Percentiles rank a stretch among this genome's conserved stretches.
Evolutionary conservation across 2,888 invertebrate genomes (phyloP).

Genomic region (Papilio gigon): DNA sequence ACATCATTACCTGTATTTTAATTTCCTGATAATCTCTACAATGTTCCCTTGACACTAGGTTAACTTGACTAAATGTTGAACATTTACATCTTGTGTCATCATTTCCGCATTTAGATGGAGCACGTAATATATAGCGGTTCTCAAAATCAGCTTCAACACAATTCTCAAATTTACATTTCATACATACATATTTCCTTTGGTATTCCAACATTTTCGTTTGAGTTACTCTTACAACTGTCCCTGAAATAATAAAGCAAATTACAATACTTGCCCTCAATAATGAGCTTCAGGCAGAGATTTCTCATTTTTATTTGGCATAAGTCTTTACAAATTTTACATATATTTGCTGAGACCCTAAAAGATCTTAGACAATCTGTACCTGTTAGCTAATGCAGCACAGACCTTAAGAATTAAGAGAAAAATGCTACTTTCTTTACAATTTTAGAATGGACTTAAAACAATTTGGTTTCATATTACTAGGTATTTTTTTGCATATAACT

Average conservation of each 20-base stretch:
- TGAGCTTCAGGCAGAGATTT: background rate
- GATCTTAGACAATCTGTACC: too few relatives aligned
- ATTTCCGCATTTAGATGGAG: slow-evolving; percentile 81
- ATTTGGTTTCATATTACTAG: too few relatives aligned
- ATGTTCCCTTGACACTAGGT: slow-evolving; percentile 82
- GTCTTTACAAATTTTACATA: too few relatives aligned
- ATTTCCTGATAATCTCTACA: slow-evolving; percentile 93
- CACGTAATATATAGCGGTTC: slow-evolving; percentile 82
- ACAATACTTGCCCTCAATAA: background rate
- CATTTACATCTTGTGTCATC: slow-evolving; percentile 80
- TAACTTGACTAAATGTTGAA: slow-evolving; percentile 79
- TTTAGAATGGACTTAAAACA: too few relatives aligned
- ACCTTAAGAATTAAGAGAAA: too few relatives aligned
- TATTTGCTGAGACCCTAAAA: too few relatives aligned
- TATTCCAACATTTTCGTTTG: slow-evolving; percentile 89
- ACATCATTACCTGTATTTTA: slow-evolving; percentile 89
- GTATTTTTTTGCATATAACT: slow-evolving; percentile 37
- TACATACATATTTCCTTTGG: slow-evolving; percentile 87
- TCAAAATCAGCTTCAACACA: slow-evolving; percentile 87
- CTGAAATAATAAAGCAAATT: slow-evolving; percentile 61
- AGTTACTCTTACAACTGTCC: slow-evolving; percentile 90
- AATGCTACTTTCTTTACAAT: too few relatives aligned
- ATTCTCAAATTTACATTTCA: slow-evolving; percentile 88
- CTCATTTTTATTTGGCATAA: too few relatives aligned
- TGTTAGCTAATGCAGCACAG: too few relatives aligned